Base-by-base conservation (phyloP, 2,888 invertebrate species). In the Drosophila mulleri region DNA sequence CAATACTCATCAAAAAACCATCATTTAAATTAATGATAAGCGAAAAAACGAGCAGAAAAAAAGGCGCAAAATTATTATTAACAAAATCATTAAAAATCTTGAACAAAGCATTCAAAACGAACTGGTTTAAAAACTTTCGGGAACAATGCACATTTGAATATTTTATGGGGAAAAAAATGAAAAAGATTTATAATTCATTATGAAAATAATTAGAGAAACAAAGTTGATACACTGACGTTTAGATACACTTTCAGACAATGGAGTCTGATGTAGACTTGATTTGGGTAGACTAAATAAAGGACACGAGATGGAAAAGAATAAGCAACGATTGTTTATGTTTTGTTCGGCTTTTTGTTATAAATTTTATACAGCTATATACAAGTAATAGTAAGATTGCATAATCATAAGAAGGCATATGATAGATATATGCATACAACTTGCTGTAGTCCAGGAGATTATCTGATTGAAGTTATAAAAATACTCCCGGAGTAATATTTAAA, bases 61-160 rank as follows among this genome's bases (percentile, higher is more conserved):
- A 57, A 64, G 11, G 9, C 11, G 12, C 45, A 14, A 48, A 60
- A 67, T 71, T 71, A 71, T 61, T 75, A 70, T 88, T 83, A 77
- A 89, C 75, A 81, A 88, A 74, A 76, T 78, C 81, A 89, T 80
- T 88, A 83, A 82, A 74, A 69, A 62, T 57, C 53, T 52, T n/a
- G n/a, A 35, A 66, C 57, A 80, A 75, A 73, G 72, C 61, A 50
- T 23, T 52, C 9, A 64, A 57, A 62, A n/a, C 7, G 18, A 47
- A 67, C 35, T 20, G 23, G 35, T 16, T 35, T 47, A 20, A 18
- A n/a, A 54, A 26, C 6, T 11, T 6, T 48, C 29, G 26, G 35
- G 18, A 41, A 71, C 29, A 75, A 73, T 50, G 54, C 37, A 39
- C 18, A 60, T 59, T 74, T 52, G n/a, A 63, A 54, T 45, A 56